Conservation (phyloP, 2,888 invertebrate species). For the Mechanitis mazaeus region DNA sequence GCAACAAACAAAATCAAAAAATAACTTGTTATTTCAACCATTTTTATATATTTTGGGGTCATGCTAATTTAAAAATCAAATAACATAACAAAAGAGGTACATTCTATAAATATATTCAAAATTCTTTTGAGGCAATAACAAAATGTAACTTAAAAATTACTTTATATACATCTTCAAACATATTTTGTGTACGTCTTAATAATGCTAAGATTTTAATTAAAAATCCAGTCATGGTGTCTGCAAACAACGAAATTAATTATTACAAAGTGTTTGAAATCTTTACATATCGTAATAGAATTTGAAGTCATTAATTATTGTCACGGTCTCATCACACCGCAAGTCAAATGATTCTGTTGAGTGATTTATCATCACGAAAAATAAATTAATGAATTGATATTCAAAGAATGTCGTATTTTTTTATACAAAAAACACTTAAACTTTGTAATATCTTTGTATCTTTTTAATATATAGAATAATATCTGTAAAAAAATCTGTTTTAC, state of each 20-base stretch:
- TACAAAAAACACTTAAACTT: no score
- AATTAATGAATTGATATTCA: conserved; percentile 1
- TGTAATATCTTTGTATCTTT: no score
- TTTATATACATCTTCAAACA: conserved; percentile 1
- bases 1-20: no score
- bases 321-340: conserved; percentile 6
- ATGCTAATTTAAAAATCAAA: no score
- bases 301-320: conserved; percentile 6
- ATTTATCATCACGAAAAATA: conserved; percentile 4
- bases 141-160: neutral
- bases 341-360: conserved; percentile 1
- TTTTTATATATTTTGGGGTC: no score
- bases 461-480: no score
- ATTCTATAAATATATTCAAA: no score
- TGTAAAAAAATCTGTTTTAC: no score
- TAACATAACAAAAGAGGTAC: no score
- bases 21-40: no score
- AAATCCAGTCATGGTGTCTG: neutral
- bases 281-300: conserved; percentile 7
- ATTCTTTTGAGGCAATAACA: neutral
- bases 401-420: neutral
- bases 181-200: neutral
- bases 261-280: conserved; percentile 3
- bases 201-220: conserved; percentile 3
- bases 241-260: conserved; percentile 2